These are phyloP conservation scores for Holothuria scabra DNA, from an alignment of 53 echinoderm and acorn worm genomes.

Conservation along the genomic window DNA sequence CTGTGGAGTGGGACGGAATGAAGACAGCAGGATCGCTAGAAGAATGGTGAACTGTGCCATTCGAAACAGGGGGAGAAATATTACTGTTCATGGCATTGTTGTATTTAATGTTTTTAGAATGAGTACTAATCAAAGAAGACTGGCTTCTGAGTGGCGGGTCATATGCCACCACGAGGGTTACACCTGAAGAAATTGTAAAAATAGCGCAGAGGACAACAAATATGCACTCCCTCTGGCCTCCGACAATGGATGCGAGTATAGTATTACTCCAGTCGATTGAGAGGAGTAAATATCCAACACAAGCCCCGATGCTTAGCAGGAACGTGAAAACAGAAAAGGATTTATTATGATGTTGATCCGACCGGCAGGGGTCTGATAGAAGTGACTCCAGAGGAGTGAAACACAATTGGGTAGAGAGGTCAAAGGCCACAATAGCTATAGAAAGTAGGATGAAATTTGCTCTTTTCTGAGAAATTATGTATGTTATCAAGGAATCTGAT, in stretches of 20 bases:
- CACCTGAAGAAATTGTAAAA: slow-evolving; percentile 51
- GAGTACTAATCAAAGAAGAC: background rate
- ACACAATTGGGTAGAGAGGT: slow-evolving; percentile 87
- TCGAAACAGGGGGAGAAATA: background rate
- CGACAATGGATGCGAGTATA: slow-evolving; percentile 48
- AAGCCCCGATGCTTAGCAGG: slow-evolving; percentile 87
- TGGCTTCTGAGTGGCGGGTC: slow-evolving; percentile 70
- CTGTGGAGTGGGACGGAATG: background rate
- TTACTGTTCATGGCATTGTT: background rate
- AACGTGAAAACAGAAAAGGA: slow-evolving; percentile 86
- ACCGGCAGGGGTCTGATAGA: slow-evolving; percentile 81
- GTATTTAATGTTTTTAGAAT: background rate
- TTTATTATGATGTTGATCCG: slow-evolving; percentile 77
- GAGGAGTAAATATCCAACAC: slow-evolving; percentile 84
- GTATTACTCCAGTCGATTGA: slow-evolving; percentile 82
- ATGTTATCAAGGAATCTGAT: slow-evolving; percentile 12
- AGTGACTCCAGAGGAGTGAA: slow-evolving; percentile 90
- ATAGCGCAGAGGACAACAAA: slow-evolving; percentile 71
- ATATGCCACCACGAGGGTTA: slow-evolving; percentile 69
- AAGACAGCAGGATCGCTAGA: background rate
- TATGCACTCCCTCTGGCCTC: slow-evolving; percentile 75
- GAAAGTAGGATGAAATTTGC: slow-evolving; percentile 67
- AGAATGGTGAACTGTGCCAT: background rate
- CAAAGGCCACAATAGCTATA: slow-evolving; percentile 78
- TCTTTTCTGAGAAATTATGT: slow-evolving; percentile 51